phyloP scores from a whole-genome alignment of 2,797 vertebrate species.

The Arremon aurantiirostris region DNA sequence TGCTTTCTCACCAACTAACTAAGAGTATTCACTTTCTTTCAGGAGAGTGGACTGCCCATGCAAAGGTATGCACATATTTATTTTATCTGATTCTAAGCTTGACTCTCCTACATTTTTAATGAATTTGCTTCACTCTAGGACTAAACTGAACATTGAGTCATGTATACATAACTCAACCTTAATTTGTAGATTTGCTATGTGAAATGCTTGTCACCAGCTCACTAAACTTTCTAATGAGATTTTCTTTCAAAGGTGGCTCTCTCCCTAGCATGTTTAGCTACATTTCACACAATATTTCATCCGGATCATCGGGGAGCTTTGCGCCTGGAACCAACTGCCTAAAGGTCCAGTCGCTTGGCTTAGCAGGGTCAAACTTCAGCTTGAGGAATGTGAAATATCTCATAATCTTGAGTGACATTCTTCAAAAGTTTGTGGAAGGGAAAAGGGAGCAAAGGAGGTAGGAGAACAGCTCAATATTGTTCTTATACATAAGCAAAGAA shows the following conservation, averaged over 20 bases:
- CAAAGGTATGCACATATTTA: constrained; percentile 46
- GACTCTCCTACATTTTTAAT: background rate
- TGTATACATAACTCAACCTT: background rate
- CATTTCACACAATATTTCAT: background rate
- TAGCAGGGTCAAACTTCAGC: constrained; percentile 34
- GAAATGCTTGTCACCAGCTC: background rate
- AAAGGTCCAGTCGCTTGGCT: background rate
- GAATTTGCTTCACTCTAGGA: background rate
- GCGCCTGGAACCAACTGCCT: background rate
- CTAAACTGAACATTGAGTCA: background rate
- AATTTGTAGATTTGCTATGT: background rate
- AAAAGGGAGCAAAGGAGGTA: background rate
- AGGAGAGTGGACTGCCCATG: constrained; percentile 29
- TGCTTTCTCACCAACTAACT: constrained; percentile 24
- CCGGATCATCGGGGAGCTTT: background rate
- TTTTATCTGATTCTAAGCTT: background rate
- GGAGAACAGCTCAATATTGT: background rate
- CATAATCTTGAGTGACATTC: constrained; percentile 2
- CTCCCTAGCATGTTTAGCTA: background rate
- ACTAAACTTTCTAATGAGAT: background rate
- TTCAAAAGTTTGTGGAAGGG: constrained; percentile 1
- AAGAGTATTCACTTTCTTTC: constrained; percentile 48
- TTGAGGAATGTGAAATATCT: constrained; percentile 33
- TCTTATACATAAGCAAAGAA: background rate
- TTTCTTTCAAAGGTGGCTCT: background rate